Evolutionary conservation across 2,888 invertebrate genomes (phyloP).

Genomic region (Phasia obesa): DNA sequence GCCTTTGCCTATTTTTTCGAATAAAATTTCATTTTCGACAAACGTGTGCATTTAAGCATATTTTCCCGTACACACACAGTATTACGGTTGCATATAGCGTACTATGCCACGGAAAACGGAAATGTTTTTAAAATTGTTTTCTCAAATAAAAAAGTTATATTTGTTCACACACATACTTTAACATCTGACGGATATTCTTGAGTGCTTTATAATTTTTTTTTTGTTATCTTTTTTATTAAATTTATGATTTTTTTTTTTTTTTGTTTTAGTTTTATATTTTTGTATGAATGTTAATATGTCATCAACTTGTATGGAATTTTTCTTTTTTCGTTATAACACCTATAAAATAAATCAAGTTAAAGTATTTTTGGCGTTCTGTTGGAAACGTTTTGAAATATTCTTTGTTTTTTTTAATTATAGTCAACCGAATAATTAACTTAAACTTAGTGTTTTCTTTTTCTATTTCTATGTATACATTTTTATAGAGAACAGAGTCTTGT

Average conservation of each 20-base stretch:
- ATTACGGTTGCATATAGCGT: not conserved
- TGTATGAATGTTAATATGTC: constrained; percentile 53
- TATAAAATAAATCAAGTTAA: not conserved
- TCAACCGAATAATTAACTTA: no score
- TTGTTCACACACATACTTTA: not conserved
- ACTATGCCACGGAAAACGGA: not conserved
- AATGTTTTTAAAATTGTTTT: not conserved
- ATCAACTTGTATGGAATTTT: constrained; percentile 24
- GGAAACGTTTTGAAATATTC: no score
- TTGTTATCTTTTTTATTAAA: constrained; percentile 34
- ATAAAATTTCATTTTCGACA: not conserved
- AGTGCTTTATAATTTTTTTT: constrained; percentile 22
- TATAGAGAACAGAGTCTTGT: no score
- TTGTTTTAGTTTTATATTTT: not conserved
- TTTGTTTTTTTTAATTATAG: no score
- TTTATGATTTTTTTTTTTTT: constrained; percentile 38
- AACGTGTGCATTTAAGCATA: not conserved
- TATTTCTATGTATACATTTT: no score
- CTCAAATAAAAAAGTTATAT: not conserved
- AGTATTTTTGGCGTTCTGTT: no score
- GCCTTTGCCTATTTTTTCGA: not conserved
- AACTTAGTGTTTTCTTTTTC: no score
- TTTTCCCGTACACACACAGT: not conserved
- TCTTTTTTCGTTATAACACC: not conserved
- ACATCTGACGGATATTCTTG: constrained; percentile 36